Percentiles rank a stretch among this genome's conserved stretches.
Conservation (phyloP, 1,140 invertebrate genomes). For the Pemphigus obesinymphae region DNA sequence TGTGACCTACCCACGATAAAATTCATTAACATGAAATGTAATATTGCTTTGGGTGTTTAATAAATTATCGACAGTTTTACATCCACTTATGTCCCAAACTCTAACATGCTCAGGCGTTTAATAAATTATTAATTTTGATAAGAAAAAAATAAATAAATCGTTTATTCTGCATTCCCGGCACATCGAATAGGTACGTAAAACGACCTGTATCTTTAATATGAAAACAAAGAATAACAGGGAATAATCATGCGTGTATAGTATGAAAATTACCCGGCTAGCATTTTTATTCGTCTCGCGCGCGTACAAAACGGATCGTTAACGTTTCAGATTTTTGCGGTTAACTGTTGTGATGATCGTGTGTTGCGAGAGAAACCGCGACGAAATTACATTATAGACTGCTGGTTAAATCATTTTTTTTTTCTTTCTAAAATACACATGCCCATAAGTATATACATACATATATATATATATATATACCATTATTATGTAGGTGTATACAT, state of each 20-base stretch:
- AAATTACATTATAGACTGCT: not conserved
- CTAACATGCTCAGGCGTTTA: no score
- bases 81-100: no score
- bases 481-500: not conserved
- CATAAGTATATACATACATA: not conserved
- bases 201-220: not conserved
- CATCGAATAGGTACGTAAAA: not conserved
- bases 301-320: not conserved
- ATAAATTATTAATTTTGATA: no score
- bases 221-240: not conserved
- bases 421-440: not conserved
- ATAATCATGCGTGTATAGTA: not conserved
- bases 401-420: not conserved
- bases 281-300: not conserved
- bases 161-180: not conserved
- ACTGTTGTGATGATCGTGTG: not conserved
- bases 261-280: not conserved
- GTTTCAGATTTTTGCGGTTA: constrained; percentile 6
- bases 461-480: no score
- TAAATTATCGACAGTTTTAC: not conserved
- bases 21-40: no score
- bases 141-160: not conserved
- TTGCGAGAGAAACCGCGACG: not conserved
- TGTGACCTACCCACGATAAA: no score
- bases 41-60: not conserved